Percentiles rank a stretch among this genome's conserved stretches.
Conservation (phyloP, 2,888 invertebrate species). For the Eupithecia tripunctaria region DNA sequence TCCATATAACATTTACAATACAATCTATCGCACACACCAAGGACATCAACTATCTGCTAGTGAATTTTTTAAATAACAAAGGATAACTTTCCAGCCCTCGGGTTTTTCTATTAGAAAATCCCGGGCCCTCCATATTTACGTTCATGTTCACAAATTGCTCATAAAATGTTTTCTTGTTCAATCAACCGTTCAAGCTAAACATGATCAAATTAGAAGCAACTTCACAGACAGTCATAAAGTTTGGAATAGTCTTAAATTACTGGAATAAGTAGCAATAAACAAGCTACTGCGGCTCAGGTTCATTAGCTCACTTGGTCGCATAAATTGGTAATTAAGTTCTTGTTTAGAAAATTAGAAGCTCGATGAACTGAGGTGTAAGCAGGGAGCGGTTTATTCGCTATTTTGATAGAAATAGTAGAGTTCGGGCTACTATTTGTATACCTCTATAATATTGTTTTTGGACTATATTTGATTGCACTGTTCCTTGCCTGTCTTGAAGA, state of each 20-base stretch:
- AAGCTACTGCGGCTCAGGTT: conserved; percentile 27
- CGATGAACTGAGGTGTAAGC: background rate
- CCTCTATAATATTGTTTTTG: too few relatives aligned
- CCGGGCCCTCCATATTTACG: background rate
- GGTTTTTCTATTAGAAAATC: background rate
- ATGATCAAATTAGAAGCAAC: conserved; percentile 21
- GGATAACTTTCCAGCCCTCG: background rate
- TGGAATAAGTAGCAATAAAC: conserved; percentile 23
- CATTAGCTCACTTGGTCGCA: conserved; percentile 24
- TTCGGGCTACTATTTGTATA: too few relatives aligned
- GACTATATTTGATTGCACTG: too few relatives aligned
- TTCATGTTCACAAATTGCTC: background rate
- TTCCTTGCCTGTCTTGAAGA: too few relatives aligned
- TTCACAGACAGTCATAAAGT: conserved; percentile 26
- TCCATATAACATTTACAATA: too few relatives aligned
- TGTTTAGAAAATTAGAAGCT: conserved; percentile 14
- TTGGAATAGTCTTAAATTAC: conserved; percentile 25
- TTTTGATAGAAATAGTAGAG: too few relatives aligned
- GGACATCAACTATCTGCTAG: background rate
- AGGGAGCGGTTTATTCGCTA: background rate
- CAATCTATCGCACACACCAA: too few relatives aligned
- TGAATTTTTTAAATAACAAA: background rate
- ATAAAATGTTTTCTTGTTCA: conserved; percentile 21
- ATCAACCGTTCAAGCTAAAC: conserved; percentile 21
- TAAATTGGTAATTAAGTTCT: conserved; percentile 24